These are phyloP conservation scores for Spondyliosoma cantharus DNA, from an alignment of 2,797 vertebrate species.

Conservation along the genomic window DNA sequence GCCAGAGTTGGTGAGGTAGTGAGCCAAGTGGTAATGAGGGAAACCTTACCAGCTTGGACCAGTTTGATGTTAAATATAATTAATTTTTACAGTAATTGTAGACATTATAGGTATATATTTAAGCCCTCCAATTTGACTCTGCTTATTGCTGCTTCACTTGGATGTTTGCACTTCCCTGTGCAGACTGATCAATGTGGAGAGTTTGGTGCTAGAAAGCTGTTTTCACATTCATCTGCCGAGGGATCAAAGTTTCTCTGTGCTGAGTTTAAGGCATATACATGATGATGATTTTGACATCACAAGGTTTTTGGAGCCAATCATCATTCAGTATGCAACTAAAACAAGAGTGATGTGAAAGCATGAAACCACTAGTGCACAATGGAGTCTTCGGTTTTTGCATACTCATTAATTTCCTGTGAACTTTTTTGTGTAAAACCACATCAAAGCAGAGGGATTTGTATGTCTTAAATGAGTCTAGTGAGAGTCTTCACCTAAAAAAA, in stretches of 20 bases:
- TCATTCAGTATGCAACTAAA: background rate
- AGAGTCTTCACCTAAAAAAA: no score
- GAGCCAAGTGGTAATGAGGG: background rate
- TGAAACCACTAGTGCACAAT: background rate
- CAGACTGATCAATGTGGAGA: constrained; percentile 5
- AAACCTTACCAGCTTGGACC: background rate
- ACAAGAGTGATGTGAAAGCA: background rate
- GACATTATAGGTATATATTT: background rate
- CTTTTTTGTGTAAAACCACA: no score
- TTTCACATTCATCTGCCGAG: constrained; percentile 7
- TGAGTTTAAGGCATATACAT: background rate
- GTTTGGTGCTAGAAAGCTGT: background rate
- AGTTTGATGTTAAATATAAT: background rate
- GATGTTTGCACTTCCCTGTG: constrained; percentile 4
- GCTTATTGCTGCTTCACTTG: background rate
- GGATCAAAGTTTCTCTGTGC: background rate
- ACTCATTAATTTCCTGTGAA: background rate
- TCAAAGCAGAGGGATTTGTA: no score
- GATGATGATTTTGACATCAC: background rate
- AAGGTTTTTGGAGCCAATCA: background rate
- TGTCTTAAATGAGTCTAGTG: no score
- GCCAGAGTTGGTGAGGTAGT: background rate
- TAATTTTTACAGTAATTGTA: background rate
- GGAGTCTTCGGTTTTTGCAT: background rate
- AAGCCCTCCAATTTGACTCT: background rate